Conservation (phyloP, 2,113 vertebrate genomes). For the Nannobrachium achirus region DNA sequence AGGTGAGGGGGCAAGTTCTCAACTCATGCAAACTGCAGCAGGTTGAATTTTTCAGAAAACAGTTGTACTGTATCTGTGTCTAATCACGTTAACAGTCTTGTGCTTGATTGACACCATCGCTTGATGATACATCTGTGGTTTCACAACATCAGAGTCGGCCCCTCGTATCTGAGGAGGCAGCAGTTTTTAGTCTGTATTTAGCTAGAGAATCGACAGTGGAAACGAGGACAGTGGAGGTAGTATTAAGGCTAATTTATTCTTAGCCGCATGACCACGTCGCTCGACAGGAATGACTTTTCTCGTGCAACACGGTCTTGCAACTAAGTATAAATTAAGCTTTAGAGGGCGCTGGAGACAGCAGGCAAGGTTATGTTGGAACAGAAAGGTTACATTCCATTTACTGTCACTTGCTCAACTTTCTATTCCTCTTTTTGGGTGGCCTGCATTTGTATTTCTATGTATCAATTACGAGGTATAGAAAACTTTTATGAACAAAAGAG, state of each 20-base stretch:
- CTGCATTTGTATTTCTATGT: constrained; percentile 68
- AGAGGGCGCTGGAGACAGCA: constrained; percentile 23
- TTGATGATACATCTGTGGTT: constrained; percentile 37
- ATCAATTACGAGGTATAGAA: constrained; percentile 64
- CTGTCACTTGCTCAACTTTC: constrained; percentile 63
- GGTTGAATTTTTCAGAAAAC: constrained; percentile 34
- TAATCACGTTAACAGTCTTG: constrained; percentile 34
- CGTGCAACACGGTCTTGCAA: too few relatives aligned
- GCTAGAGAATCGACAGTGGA: constrained; percentile 13
- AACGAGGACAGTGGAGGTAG: constrained; percentile 12
- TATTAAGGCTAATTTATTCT: neutral
- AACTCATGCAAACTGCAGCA: constrained; percentile 36
- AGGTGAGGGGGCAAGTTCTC: constrained; percentile 39
- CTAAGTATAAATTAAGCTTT: too few relatives aligned
- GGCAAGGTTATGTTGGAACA: constrained; percentile 44
- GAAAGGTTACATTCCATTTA: constrained; percentile 73
- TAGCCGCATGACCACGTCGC: too few relatives aligned
- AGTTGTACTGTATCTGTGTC: constrained; percentile 24
- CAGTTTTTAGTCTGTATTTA: constrained; percentile 19
- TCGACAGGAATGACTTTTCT: too few relatives aligned
- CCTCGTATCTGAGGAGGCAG: constrained; percentile 16
- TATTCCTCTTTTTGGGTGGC: constrained; percentile 47
- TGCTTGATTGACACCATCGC: constrained; percentile 40
- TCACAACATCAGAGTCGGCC: constrained; percentile 22
- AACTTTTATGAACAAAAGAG: constrained; percentile 60